Conservation (phyloP, 2,113 vertebrate genomes). For the Indri indri region DNA sequence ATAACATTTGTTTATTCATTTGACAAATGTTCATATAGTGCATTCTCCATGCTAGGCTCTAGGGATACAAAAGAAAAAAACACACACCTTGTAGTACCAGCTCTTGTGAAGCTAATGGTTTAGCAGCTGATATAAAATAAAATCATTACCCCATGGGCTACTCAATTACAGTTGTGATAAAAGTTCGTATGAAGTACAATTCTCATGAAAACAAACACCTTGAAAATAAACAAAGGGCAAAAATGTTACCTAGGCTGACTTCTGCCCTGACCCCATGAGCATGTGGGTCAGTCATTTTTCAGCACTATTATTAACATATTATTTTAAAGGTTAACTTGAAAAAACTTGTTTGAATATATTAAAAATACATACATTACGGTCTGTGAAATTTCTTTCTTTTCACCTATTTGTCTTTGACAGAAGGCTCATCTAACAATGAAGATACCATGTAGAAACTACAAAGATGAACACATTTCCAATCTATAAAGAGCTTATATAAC, state of each 20-base stretch:
- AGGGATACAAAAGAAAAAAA: neutral
- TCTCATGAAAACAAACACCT: slow-evolving; percentile 33
- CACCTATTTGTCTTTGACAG: slow-evolving; percentile 11
- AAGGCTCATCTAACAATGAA: slow-evolving; percentile 37
- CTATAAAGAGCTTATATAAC: neutral
- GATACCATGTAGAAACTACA: neutral
- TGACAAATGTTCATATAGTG: slow-evolving; percentile 28
- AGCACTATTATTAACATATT: slow-evolving; percentile 19
- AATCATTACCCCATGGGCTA: neutral
- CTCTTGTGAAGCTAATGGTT: slow-evolving; percentile 20
- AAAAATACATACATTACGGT: neutral
- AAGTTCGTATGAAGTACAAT: neutral
- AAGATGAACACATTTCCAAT: neutral
- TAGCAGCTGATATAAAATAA: neutral
- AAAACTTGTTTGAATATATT: neutral
- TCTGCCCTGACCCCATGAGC: neutral
- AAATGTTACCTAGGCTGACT: neutral
- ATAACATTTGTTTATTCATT: slow-evolving; percentile 8
- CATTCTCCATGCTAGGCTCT: neutral
- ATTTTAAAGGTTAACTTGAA: slow-evolving; percentile 43
- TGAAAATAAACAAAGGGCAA: neutral
- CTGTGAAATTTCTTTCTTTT: slow-evolving; percentile 13
- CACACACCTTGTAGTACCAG: neutral
- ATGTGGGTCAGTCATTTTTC: neutral
- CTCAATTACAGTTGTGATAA: neutral